Conservation (phyloP, 2,797 vertebrate species). For the Threskiornis aethiopicus region DNA sequence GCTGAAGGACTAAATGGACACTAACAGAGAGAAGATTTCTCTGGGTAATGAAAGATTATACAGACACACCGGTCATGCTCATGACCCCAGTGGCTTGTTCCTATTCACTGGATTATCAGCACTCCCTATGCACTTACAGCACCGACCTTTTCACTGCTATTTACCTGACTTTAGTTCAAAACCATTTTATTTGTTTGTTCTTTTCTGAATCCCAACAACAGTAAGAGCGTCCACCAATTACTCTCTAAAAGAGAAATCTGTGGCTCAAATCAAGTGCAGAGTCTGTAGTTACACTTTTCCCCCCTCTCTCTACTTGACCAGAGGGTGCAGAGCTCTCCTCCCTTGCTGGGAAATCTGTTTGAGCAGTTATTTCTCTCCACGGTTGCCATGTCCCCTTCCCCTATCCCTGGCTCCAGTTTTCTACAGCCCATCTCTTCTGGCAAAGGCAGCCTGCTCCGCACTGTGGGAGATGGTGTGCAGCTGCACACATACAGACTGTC, state of each 20-base stretch:
- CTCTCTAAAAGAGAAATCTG: neutral
- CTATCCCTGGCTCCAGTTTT: neutral
- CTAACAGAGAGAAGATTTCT: neutral
- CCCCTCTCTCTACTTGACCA: neutral
- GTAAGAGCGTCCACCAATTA: neutral
- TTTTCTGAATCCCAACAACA: neutral
- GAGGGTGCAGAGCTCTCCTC: neutral
- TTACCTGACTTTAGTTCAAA: neutral
- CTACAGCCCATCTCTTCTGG: neutral
- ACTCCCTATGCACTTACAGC: neutral
- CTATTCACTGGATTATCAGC: neutral
- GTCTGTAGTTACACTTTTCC: neutral
- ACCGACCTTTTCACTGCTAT: neutral
- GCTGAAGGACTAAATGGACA: neutral
- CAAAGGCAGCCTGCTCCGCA: neutral
- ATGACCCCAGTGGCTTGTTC: neutral
- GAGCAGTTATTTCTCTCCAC: neutral
- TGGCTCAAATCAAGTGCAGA: neutral
- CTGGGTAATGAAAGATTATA: neutral
- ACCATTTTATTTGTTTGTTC: neutral
- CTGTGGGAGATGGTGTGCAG: neutral
- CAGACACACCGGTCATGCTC: neutral
- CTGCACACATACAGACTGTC: neutral
- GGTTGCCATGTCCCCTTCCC: rapidly evolving
- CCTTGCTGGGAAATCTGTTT: neutral